These are phyloP conservation scores for Brachycybe producta DNA, from an alignment of 2,888 invertebrate species.

Conservation along the genomic window DNA sequence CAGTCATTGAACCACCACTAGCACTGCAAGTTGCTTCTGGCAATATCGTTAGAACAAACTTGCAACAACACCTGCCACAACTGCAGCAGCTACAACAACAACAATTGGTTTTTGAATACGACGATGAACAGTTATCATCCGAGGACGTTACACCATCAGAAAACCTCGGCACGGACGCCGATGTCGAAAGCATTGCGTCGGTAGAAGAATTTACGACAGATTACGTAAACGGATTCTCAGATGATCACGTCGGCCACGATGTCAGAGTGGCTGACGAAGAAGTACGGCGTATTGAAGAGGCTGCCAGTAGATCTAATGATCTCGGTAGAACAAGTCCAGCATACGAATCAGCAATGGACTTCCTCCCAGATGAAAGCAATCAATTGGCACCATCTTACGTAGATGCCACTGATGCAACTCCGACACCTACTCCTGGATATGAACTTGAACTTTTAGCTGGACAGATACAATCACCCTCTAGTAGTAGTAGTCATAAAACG, in stretches of 20 bases:
- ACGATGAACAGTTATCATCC: background rate
- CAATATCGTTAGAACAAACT: too few relatives aligned
- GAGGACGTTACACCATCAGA: constrained; percentile 19
- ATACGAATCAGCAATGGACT: constrained; percentile 8
- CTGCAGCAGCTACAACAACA: background rate
- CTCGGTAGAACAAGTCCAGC: constrained; percentile 10
- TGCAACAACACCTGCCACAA: background rate
- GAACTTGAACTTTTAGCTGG: background rate
- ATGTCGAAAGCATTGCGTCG: constrained; percentile 17
- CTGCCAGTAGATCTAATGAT: background rate
- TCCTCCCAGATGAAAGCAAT: background rate
- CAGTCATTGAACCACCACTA: too few relatives aligned
- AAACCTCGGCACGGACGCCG: constrained; percentile 19
- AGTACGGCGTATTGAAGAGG: background rate
- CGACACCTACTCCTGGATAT: constrained; percentile 10
- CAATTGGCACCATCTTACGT: background rate
- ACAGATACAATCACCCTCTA: background rate
- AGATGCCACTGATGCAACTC: background rate
- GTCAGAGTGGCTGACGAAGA: constrained; percentile 5
- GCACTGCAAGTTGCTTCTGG: too few relatives aligned
- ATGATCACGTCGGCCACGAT: background rate
- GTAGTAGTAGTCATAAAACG: background rate
- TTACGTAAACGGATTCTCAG: constrained; percentile 12
- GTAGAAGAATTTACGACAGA: constrained; percentile 15
- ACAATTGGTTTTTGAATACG: background rate